A percentile compares a stretch with the other conserved stretches of the same genome.
Evolutionary conservation across 2,797 vertebrate genomes (phyloP).

Genomic region (Falco concolor): DNA sequence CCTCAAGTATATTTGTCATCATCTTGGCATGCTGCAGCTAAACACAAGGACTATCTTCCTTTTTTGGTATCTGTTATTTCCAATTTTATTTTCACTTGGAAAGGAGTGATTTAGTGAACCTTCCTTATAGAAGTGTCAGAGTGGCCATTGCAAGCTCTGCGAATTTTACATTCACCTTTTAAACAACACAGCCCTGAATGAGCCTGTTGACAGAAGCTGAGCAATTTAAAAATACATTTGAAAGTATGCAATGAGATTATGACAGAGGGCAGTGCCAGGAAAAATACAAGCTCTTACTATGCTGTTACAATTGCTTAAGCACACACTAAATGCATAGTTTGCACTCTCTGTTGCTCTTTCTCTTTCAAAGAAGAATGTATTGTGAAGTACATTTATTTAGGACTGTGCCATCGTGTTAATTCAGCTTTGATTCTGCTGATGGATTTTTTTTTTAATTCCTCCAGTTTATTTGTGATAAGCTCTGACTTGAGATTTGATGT

Average conservation of each 20-base stretch:
- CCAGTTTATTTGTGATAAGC: background rate
- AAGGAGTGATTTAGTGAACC: background rate
- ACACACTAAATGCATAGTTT: background rate
- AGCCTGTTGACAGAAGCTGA: constrained; percentile 37
- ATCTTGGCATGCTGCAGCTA: background rate
- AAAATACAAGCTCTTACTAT: constrained; percentile 42
- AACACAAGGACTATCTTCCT: background rate
- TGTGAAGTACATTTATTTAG: background rate
- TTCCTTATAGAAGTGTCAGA: background rate
- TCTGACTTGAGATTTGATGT: background rate
- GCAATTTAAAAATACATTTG: constrained; percentile 50
- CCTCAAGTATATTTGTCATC: constrained; percentile 15
- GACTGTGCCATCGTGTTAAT: background rate
- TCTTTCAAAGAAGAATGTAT: background rate
- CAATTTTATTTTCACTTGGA: background rate
- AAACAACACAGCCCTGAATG: background rate
- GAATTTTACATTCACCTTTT: background rate
- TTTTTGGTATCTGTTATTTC: background rate
- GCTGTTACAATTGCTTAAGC: background rate
- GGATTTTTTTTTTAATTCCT: background rate
- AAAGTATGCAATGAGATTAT: constrained; percentile 40
- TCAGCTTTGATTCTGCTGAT: background rate
- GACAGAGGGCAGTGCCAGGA: constrained; percentile 18
- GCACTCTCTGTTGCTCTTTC: background rate
- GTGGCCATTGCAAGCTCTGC: background rate